These are phyloP conservation scores for Hemiscyllium ocellatum DNA, from an alignment of 2,113 vertebrate species.

Conservation along the genomic window DNA sequence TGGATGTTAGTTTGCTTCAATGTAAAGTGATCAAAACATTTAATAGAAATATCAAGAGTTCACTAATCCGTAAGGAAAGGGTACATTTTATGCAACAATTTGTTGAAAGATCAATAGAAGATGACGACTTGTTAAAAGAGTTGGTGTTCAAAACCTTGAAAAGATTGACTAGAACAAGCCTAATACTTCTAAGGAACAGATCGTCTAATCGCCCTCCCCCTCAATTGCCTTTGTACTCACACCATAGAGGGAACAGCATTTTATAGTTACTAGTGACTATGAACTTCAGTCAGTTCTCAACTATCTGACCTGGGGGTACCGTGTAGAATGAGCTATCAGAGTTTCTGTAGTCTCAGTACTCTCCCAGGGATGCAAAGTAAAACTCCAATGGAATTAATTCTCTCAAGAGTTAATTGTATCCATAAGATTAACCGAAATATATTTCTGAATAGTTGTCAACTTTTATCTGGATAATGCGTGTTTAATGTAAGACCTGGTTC, in stretches of 20 bases:
- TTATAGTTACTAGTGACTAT: conserved; percentile 13
- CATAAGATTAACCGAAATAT: neutral
- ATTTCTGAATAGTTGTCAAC: neutral
- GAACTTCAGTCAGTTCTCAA: neutral
- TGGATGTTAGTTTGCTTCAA: neutral
- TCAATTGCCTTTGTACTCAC: neutral
- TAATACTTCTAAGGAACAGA: too few species aligned
- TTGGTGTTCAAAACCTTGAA: neutral
- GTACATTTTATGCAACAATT: neutral
- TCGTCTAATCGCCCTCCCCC: neutral
- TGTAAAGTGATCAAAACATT: neutral
- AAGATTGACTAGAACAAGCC: neutral
- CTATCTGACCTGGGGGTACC: neutral
- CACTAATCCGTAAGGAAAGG: neutral
- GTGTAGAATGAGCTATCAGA: neutral
- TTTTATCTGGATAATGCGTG: neutral
- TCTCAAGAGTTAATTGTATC: neutral
- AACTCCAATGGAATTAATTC: neutral
- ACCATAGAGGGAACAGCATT: neutral
- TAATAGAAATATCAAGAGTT: neutral
- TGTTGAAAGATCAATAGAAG: neutral
- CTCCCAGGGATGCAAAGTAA: neutral
- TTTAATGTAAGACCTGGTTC: neutral
- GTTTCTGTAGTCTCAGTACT: too few species aligned
- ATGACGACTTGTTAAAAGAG: neutral